Base-by-base conservation (phyloP, 2,113 vertebrate species). In the Setophaga petechia region DNA sequence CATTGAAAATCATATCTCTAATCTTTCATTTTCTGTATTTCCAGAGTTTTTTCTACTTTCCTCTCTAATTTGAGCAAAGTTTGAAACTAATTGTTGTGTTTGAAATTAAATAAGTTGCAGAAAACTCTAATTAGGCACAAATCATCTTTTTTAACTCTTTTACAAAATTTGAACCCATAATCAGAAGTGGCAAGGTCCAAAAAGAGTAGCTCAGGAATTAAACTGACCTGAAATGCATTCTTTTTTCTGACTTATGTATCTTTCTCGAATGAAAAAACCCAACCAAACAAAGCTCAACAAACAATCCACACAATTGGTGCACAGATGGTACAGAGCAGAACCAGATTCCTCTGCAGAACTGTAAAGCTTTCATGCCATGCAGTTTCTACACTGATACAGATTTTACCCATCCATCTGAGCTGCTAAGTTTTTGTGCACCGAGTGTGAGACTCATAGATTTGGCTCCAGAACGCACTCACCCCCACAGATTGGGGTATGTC, bases 401-500 rank as follows among this genome's bases (percentile, higher is more conserved):
- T 95, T 96, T 89, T 94, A 89, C 80, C 88, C 95, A 95, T 94
- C 96, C 94, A 96, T 97, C 95, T 97, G 96, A 96, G 96, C 96
- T 97, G 96, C 81, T 93, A 95, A 93, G 86, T 93, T 95, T 94
- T 94, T 47, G 68, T 93, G 86, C 93, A 72, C 47, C 0, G 39
- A 95, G 96, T 96, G 96, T 96, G 95, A 97, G 96, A 97, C 96
- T 97, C 95, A 94, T 19, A 90, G 91, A 93, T 96, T 95, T 97
- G 96, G 96, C 96, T 97, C 76, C 89, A 65, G 86, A 87, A 71
- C 72, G 19, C 15, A 6, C 0, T 72, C 95, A 92, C 94, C 93
- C 96, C 96, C 96, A 97, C 95, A 89, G 89, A 92, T 12, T 75
- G 83, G 79, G 94, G 76, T 96, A 92, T 84, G 89, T 90, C 89